Evolutionary conservation across 2,888 invertebrate genomes (phyloP).

Genomic region (Rhorus exstirpatorius): DNA sequence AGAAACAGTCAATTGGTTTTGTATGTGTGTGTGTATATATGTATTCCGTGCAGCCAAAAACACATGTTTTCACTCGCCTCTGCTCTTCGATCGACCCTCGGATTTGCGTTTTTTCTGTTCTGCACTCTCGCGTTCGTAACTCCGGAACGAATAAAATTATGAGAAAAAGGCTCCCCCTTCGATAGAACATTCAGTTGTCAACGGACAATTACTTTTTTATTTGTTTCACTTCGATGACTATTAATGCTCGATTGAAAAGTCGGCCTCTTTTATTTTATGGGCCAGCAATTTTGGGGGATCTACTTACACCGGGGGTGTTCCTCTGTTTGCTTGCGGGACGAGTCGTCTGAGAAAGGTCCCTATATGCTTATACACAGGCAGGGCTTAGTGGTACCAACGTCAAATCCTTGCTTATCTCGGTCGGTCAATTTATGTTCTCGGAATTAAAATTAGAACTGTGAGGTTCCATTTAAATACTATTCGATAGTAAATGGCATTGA

Average conservation of each 20-base stretch:
- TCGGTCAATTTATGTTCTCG: too few species aligned
- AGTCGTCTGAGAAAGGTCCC: too few species aligned
- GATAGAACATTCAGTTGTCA: constrained; percentile 8
- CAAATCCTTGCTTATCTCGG: too few species aligned
- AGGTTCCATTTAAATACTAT: too few species aligned
- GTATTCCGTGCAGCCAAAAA: constrained; percentile 23
- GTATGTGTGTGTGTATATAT: not conserved
- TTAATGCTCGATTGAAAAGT: not conserved
- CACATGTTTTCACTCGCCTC: constrained; percentile 55
- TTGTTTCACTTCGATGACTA: not conserved
- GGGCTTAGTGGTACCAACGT: too few species aligned
- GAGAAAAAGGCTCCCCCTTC: constrained; percentile 15
- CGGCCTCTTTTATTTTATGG: not conserved
- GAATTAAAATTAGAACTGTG: too few species aligned
- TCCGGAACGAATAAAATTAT: constrained; percentile 58
- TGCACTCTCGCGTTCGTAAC: constrained; percentile 33
- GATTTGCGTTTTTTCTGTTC: constrained; percentile 16
- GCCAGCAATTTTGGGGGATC: too few species aligned
- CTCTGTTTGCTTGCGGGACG: too few species aligned
- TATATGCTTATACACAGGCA: too few species aligned
- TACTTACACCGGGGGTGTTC: too few species aligned
- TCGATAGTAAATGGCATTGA: too few species aligned
- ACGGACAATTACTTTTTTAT: not conserved
- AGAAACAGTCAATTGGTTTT: constrained; percentile 9
- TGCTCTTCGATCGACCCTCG: constrained; percentile 32